phyloP scores from a whole-genome alignment of 1,140 invertebrate genomes.

The Pogonus chalceus region DNA sequence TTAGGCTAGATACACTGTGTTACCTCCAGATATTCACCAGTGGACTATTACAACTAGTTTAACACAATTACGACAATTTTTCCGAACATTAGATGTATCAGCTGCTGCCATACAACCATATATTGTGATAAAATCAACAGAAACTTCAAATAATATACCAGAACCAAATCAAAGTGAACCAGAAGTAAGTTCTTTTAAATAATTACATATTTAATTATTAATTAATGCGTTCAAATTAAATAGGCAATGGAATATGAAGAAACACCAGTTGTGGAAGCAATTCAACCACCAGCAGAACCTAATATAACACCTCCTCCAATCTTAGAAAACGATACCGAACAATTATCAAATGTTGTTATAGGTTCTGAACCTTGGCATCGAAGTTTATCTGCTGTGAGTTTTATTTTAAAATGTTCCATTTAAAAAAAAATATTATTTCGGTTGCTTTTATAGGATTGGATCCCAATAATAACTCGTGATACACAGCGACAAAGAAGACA shows the following conservation, averaged over 20 bases:
- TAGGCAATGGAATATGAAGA: slow-evolving; percentile 34
- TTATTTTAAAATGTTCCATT: neutral
- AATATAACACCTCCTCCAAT: neutral
- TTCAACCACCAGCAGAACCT: neutral
- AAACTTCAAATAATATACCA: slow-evolving; percentile 9
- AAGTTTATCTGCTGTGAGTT: slow-evolving; percentile 39
- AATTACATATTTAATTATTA: neutral
- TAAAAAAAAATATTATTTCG: neutral
- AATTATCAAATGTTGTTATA: slow-evolving; percentile 39
- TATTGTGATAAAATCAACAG: slow-evolving; percentile 19
- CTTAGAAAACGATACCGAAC: slow-evolving; percentile 22
- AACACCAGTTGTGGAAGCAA: neutral
- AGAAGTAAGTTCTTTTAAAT: slow-evolving; percentile 8
- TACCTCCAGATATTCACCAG: slow-evolving; percentile 25
- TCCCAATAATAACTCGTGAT: slow-evolving; percentile 70
- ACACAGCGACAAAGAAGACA: slow-evolving; percentile 51
- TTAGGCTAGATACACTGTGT: slow-evolving; percentile 19
- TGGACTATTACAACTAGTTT: slow-evolving; percentile 26
- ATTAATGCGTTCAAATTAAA: slow-evolving; percentile 1
- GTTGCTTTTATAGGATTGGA: slow-evolving; percentile 57
- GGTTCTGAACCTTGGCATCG: slow-evolving; percentile 48
- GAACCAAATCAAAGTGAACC: neutral
- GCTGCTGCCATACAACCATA: slow-evolving; percentile 23
- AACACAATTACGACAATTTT: slow-evolving; percentile 17
- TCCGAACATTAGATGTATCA: slow-evolving; percentile 20